Base-by-base conservation (phyloP, 2,797 vertebrate species). In the Hirundo rustica region DNA sequence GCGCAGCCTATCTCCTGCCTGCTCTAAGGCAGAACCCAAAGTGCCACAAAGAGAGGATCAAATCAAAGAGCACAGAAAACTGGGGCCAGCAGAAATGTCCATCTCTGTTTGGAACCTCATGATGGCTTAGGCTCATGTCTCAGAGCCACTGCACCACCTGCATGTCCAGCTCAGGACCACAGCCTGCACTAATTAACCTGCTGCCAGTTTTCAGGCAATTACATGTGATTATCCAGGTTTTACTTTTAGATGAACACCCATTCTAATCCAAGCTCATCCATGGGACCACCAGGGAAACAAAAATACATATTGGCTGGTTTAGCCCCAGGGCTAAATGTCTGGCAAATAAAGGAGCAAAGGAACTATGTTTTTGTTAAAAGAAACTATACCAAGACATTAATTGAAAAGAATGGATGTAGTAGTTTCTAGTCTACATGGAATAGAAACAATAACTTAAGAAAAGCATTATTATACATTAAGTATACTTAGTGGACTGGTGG, bases 261-360 rank as follows among this genome's bases (percentile, higher is more conserved):
- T 32, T 82, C 22, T 32, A 60, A 77, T 13, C 30, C 0, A 0
- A 48, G 11, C 7, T 82, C 6, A 1, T n/a, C 1, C 1, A 17
- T 11, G 45, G 26, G 5, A 47, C 25, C 18, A 15, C 10, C 18
- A n/a, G 23, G 18, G 32, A 48, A 55, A 44, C 42, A 47, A 40
- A 74, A 38, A 10, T 10, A 22, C 2, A 3, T 15, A 5, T 7
- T 17, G 5, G 9, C 19, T 86, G 18, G 1, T 83, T 58, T 83
- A 44, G 38, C 10, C 48, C 25, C 25, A 58, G 57, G 27, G 26
- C 26, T 54, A 72, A 57, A 44, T 45, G 10, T 30, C 71, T 51
- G 51, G 42, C 42, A 86, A 91, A 77, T 38, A 94, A 89, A 76
- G 5, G 27, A 91, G 13, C 32, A 26, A 45, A 20, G 18, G 3